A percentile compares a stretch with the other conserved stretches of the same genome.
Conservation (phyloP, 2,113 vertebrate genomes). For the Holacanthus passer region DNA sequence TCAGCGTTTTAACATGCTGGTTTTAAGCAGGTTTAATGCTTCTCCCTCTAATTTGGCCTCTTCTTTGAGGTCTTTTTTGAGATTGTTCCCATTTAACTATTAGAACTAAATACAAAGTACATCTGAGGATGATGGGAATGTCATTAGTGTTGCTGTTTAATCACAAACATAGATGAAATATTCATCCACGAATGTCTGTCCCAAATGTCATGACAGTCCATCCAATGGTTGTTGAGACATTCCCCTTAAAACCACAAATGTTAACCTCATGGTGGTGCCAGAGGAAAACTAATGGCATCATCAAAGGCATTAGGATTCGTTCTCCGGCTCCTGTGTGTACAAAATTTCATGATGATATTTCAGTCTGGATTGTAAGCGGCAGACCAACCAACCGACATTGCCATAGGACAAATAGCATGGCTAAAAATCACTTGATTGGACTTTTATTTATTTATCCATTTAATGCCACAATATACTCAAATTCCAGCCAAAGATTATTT, state of each 20-base stretch:
- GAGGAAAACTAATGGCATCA: not conserved
- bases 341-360: not conserved
- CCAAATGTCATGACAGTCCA: too few species aligned
- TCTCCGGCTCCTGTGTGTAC: not conserved
- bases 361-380: not conserved
- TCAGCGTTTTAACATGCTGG: not conserved
- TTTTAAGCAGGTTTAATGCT: not conserved
- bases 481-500: not conserved
- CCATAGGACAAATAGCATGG: not conserved
- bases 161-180: too few species aligned
- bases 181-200: too few species aligned
- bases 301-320: not conserved
- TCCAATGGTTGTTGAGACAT: too few species aligned
- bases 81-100: too few species aligned
- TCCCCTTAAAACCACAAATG: not conserved
- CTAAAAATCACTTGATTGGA: not conserved
- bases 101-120: too few species aligned
- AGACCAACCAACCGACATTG: not conserved
- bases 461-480: not conserved
- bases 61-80: too few species aligned
- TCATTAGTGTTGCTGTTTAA: too few species aligned
- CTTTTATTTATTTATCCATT: not conserved
- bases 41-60: not conserved
- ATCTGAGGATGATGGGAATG: too few species aligned
- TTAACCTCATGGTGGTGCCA: too few species aligned